Evolutionary conservation across 2,113 vertebrate species (phyloP), one percentile per base, ranked within the genome.

Genomic region (Numida meleagris): DNA sequence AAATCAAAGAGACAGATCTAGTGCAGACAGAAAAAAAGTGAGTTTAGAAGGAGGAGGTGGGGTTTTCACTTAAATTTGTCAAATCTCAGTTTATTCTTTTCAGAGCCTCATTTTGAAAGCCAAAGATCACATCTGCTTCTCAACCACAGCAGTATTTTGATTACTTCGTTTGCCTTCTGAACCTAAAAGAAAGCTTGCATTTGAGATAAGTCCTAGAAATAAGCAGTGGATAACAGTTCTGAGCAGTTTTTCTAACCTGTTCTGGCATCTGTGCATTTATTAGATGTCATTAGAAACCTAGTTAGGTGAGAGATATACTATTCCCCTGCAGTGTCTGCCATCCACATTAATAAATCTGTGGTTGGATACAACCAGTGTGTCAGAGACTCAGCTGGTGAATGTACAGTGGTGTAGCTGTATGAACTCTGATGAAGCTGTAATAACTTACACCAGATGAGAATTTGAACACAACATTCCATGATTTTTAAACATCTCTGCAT

Each of bases 261-360:
- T 63, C 36, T 92, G 42, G 27, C 46, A 51, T 40, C 50, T 76
- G 17, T 92, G 16, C 65, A 61, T 89, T 90, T 92, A 57, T 68
- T 83, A 67, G 53, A 61, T 86, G 70, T 65, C 73, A 86, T 86
- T 84, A 95, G 40, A 61, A 93, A 76, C 40, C 48, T 75, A 68
- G 73, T 67, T 82, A 86, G 66, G 70, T 94, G 83, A 86, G 59
- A 93, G 50, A 77, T 78, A 40, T 3, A 43, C 57, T 62, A 51
- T 73, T 78, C 27, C 51, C 57, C 80, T 81, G 57, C 62, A 90
- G 36, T 15, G 0, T 36, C 71, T 90, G 38, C 53, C 65, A 53
- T 53, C 31, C 29, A 33, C 70, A 43, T 40, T 70, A 61, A 86
- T 89, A 79, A 92, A 75, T 86, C 38, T 89, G 24, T 63, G 73